Percentiles rank a stretch among this genome's conserved stretches.
Evolutionary conservation across 2,797 vertebrate species (phyloP).

Genomic region (Microctenopoma stevenorrisi): DNA sequence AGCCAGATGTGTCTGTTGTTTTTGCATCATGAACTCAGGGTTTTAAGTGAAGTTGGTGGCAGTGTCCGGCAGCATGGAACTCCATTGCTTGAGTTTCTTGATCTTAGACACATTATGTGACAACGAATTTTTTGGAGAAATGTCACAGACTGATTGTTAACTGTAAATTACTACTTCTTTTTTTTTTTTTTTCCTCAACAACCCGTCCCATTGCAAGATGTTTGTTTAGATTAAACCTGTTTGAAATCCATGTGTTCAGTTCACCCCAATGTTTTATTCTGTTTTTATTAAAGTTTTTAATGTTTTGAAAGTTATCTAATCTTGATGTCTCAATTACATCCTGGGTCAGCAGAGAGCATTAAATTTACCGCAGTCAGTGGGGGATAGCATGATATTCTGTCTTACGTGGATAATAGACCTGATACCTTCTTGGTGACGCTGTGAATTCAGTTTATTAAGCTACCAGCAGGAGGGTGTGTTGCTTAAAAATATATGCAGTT

Average conservation of each 20-base stretch:
- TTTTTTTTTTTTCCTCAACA: constrained; percentile 2
- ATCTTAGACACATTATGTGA: constrained; percentile 59
- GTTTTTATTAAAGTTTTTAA: constrained; percentile 86
- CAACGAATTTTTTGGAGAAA: constrained; percentile 42
- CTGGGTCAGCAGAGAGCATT: neutral
- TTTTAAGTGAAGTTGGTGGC: constrained; percentile 75
- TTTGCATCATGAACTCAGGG: constrained; percentile 83
- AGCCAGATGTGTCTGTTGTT: constrained; percentile 68
- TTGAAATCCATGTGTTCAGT: constrained; percentile 73
- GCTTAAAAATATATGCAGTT: neutral
- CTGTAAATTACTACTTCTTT: constrained; percentile 39
- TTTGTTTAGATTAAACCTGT: constrained; percentile 69
- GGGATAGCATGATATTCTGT: too few relatives aligned
- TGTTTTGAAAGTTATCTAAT: constrained; percentile 75
- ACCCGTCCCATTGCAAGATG: constrained; percentile 65
- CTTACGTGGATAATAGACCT: neutral
- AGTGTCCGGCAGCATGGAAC: constrained; percentile 68
- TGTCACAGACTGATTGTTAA: constrained; percentile 57
- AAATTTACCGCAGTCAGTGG: too few relatives aligned
- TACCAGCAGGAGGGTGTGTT: constrained; percentile 50
- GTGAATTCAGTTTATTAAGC: neutral
- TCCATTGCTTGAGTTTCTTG: constrained; percentile 70
- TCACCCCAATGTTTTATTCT: constrained; percentile 78
- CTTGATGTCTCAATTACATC: constrained; percentile 49
- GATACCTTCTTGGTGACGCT: neutral